These are phyloP conservation scores for Bellardia pandia DNA, from an alignment of 2,888 invertebrate genomes.

Conservation along the genomic window DNA sequence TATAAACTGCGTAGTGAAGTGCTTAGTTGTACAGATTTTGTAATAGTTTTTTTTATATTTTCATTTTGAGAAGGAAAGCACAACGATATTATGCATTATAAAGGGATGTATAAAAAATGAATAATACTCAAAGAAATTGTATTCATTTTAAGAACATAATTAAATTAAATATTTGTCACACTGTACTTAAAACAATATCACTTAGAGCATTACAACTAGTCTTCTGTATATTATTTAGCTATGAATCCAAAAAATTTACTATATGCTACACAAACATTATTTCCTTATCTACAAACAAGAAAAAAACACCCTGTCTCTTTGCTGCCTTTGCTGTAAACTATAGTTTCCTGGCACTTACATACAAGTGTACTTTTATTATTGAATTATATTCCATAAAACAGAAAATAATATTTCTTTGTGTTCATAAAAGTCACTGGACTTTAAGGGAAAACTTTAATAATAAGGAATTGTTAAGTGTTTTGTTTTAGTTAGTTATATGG, in stretches of 20 bases:
- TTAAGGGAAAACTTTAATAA: conserved; percentile 1
- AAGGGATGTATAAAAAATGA: no score
- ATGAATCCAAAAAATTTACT: not conserved
- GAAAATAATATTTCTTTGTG: conserved; percentile 18
- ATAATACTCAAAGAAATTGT: no score
- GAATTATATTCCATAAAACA: conserved; percentile 34
- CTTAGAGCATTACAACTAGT: not conserved
- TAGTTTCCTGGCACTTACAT: not conserved
- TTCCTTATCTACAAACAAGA: not conserved
- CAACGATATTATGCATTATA: no score
- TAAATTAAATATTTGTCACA: no score
- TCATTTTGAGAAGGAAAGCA: no score
- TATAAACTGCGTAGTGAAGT: no score
- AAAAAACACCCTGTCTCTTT: not conserved
- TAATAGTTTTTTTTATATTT: no score
- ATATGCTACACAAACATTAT: not conserved
- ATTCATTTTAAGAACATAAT: no score
- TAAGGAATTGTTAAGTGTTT: conserved; percentile 6
- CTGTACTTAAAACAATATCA: no score
- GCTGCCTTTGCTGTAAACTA: conserved; percentile 1
- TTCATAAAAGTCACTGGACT: conserved; percentile 16
- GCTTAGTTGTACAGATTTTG: no score
- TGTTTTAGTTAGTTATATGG: not conserved
- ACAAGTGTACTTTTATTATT: conserved; percentile 38
- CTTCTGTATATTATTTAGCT: not conserved